These are phyloP conservation scores for Synaphobranchus kaupii DNA, from an alignment of 2,797 vertebrate genomes.

Conservation along the genomic window DNA sequence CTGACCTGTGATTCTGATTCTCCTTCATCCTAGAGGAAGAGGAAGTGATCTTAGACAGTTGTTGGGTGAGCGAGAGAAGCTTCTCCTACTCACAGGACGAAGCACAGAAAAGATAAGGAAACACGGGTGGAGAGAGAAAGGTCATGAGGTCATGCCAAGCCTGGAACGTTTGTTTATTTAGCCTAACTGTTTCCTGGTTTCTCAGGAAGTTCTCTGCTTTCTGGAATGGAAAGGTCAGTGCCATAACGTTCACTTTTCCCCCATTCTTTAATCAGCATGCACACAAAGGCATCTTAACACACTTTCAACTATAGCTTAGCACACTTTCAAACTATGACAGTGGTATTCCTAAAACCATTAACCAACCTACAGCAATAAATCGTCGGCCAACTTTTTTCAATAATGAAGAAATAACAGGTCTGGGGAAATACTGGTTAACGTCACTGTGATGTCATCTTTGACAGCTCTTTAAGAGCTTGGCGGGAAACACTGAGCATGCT, in stretches of 20 bases:
- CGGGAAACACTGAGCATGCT: neutral
- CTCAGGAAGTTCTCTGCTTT: constrained; percentile 38
- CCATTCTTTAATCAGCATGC: neutral
- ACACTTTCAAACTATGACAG: neutral
- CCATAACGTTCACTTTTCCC: neutral
- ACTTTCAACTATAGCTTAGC: too few relatives aligned
- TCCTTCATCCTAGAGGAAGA: constrained; percentile 76
- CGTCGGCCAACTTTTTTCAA: neutral
- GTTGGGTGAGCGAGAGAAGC: constrained; percentile 61
- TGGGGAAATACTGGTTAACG: neutral
- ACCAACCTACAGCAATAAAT: neutral
- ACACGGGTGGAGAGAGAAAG: constrained; percentile 71
- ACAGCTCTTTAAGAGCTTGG: neutral
- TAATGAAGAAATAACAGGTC: neutral
- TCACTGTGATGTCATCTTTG: neutral
- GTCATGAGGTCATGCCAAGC: constrained; percentile 72
- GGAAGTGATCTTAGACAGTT: constrained; percentile 47
- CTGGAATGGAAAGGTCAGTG: neutral
- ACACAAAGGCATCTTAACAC: neutral
- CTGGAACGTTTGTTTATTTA: constrained; percentile 78
- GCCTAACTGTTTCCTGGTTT: constrained; percentile 76
- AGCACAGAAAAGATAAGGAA: constrained; percentile 73
- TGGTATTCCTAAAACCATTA: neutral
- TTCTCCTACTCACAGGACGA: constrained; percentile 77
- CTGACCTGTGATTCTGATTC: constrained; percentile 65